Evolutionary conservation across 2,797 vertebrate genomes (phyloP).

Genomic region (Nasua narica): DNA sequence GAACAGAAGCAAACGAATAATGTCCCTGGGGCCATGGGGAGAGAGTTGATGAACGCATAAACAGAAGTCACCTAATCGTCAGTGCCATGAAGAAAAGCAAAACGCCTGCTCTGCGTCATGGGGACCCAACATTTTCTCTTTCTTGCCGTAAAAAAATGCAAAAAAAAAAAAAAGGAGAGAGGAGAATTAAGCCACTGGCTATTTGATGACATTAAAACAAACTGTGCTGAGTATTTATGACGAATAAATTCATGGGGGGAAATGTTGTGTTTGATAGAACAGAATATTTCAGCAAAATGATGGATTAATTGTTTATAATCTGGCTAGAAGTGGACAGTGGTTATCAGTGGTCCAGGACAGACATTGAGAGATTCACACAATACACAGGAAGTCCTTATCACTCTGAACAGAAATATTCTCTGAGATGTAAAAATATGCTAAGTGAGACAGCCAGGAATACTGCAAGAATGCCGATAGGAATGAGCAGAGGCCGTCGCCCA

Average conservation of each 20-base stretch:
- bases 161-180: not conserved
- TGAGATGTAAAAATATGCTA: not conserved
- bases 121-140: not conserved
- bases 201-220: not conserved
- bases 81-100: not conserved
- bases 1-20: not conserved
- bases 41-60: not conserved
- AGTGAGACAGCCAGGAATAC: not conserved
- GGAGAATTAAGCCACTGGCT: not conserved
- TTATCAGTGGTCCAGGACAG: not conserved
- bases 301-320: not conserved
- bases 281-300: not conserved
- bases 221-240: not conserved
- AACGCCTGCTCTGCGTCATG: not conserved
- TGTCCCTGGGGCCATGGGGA: not conserved
- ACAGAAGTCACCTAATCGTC: not conserved
- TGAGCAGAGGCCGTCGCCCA: not conserved
- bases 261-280: not conserved
- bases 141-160: not conserved
- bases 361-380: not conserved
- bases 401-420: not conserved
- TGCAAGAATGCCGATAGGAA: not conserved
- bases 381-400: not conserved
- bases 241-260: not conserved
- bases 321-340: not conserved